phyloP scores from a whole-genome alignment of 2,888 invertebrate species.

The Thyatira batis region DNA sequence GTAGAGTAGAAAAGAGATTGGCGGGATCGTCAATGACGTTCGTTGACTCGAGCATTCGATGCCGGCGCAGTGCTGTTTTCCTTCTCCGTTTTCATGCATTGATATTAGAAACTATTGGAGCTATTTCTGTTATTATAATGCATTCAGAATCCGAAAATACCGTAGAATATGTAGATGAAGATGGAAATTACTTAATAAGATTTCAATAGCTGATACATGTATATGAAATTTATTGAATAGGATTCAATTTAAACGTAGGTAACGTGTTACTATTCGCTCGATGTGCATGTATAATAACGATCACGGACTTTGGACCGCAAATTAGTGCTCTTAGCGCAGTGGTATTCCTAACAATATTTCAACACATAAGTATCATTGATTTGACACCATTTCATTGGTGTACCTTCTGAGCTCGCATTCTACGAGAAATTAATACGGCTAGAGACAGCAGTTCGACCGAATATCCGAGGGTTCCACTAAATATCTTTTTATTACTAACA shows the following conservation, averaged over 20 bases:
- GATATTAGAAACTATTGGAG: slow-evolving; percentile 76
- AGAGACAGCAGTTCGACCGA: not conserved
- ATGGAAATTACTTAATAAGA: not conserved
- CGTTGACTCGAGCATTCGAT: slow-evolving; percentile 81
- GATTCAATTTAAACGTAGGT: not conserved
- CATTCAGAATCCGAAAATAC: slow-evolving; percentile 20
- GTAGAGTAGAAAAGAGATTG: slow-evolving; percentile 44
- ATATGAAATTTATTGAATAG: not conserved
- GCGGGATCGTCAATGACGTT: slow-evolving; percentile 73
- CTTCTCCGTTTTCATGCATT: slow-evolving; percentile 81
- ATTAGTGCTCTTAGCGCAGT: slow-evolving; percentile 9
- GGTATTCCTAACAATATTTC: slow-evolving; percentile 8
- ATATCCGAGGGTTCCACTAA: too few species aligned
- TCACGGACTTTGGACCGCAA: not conserved
- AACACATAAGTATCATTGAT: slow-evolving; percentile 7
- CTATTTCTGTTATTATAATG: slow-evolving; percentile 50
- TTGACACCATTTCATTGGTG: not conserved
- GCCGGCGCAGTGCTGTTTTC: slow-evolving; percentile 80
- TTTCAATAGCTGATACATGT: not conserved
- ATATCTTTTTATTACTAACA: slow-evolving; percentile 1
- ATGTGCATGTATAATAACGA: not conserved
- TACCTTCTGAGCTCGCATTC: not conserved
- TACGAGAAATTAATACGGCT: not conserved
- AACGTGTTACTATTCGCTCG: not conserved
- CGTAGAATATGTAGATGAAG: not conserved